phyloP scores from a whole-genome alignment of 1,140 invertebrate genomes.

The Semibalanus balanoides region DNA sequence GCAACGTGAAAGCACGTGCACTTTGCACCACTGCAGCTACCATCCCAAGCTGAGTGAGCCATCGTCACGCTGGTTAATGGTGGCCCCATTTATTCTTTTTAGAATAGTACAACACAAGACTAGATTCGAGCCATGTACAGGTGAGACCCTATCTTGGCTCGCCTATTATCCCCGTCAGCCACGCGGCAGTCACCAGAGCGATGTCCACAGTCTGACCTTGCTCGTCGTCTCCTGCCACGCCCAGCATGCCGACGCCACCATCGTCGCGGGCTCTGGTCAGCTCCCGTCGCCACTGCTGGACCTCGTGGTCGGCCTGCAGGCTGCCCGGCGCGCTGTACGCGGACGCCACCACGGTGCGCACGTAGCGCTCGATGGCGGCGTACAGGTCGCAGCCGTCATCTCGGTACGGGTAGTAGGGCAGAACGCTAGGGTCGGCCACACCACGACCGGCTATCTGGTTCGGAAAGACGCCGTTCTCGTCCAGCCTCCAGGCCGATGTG shows the following conservation, averaged over 20 bases:
- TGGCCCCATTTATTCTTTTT: too few species aligned
- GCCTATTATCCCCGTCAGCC: too few species aligned
- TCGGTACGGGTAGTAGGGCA: conserved; percentile 37
- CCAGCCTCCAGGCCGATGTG: conserved; percentile 25
- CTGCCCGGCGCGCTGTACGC: conserved; percentile 33
- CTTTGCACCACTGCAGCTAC: too few species aligned
- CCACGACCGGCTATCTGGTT: conserved; percentile 26
- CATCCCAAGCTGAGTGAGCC: too few species aligned
- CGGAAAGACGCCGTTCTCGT: conserved; percentile 25
- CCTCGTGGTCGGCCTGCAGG: conserved; percentile 29
- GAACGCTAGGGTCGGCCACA: conserved; percentile 26
- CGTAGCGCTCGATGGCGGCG: conserved; percentile 32
- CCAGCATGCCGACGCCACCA: conserved; percentile 27
- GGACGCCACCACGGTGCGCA: conserved; percentile 29
- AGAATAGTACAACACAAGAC: too few species aligned
- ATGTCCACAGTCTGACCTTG: too few species aligned
- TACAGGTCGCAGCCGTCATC: conserved; percentile 35
- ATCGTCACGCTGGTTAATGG: too few species aligned
- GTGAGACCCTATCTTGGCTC: too few species aligned
- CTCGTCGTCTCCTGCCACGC: conserved; percentile 26
- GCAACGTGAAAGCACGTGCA: too few species aligned
- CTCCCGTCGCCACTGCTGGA: conserved; percentile 32
- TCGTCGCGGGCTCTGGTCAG: conserved; percentile 25
- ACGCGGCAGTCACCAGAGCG: too few species aligned
- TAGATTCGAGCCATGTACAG: too few species aligned